These are phyloP conservation scores for Coenonympha glycerion DNA, from an alignment of 2,888 invertebrate species.

Conservation along the genomic window DNA sequence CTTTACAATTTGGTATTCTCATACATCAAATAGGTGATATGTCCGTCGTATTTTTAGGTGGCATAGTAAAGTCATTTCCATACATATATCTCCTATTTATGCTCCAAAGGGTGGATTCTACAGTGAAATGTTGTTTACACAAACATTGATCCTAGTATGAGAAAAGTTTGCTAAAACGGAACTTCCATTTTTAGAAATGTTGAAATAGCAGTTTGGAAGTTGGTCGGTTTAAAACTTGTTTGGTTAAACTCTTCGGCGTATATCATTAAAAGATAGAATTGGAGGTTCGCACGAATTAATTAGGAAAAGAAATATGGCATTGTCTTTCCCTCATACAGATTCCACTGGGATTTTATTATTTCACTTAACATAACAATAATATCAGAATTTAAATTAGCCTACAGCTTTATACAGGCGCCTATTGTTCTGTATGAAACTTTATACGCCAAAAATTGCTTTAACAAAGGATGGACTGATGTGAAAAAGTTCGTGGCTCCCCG, in stretches of 20 bases:
- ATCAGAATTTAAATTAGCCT: slow-evolving; percentile 23
- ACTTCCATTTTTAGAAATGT: not conserved
- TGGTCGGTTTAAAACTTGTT: not conserved
- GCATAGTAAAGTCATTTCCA: too few relatives aligned
- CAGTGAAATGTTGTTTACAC: not conserved
- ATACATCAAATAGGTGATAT: too few relatives aligned
- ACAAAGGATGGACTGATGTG: slow-evolving; percentile 23
- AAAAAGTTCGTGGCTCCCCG: slow-evolving; percentile 18
- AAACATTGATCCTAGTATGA: not conserved
- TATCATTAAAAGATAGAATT: too few relatives aligned
- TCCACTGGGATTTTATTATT: slow-evolving; percentile 4
- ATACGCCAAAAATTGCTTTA: slow-evolving; percentile 24
- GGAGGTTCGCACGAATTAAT: too few relatives aligned
- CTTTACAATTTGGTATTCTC: too few relatives aligned
- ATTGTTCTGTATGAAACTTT: slow-evolving; percentile 22
- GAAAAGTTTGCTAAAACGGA: not conserved
- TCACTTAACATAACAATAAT: slow-evolving; percentile 21
- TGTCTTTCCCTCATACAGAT: too few relatives aligned
- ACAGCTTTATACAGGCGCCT: slow-evolving; percentile 15
- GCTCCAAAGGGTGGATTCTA: not conserved
- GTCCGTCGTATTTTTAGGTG: too few relatives aligned
- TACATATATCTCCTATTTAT: not conserved
- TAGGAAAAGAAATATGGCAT: too few relatives aligned
- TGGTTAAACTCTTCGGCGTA: too few relatives aligned
- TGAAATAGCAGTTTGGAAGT: not conserved